Evolutionary conservation across 1,140 invertebrate genomes (phyloP).

Genomic region (Procambarus clarkii): DNA sequence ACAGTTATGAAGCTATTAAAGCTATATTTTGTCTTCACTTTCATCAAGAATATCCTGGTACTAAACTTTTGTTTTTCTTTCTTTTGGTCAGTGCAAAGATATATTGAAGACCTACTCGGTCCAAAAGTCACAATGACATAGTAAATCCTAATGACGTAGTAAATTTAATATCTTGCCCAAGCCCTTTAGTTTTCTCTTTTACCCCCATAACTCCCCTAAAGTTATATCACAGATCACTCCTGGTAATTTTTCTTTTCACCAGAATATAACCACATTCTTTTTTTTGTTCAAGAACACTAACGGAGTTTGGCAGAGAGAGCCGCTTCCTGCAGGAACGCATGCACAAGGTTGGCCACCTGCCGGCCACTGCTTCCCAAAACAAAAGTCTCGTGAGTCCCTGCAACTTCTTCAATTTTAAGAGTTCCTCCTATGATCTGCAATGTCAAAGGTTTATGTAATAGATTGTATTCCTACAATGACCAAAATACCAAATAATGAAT

Average conservation of each 20-base stretch:
- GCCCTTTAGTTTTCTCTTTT: neutral
- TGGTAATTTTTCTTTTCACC: neutral
- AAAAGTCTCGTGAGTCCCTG: constrained; percentile 29
- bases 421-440: constrained; percentile 17
- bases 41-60: neutral
- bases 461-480: too few species aligned
- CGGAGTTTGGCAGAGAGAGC: neutral
- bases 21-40: neutral
- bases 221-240: constrained; percentile 8
- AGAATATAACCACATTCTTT: neutral
- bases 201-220: neutral
- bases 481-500: too few species aligned
- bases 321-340: constrained; percentile 19
- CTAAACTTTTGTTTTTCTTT: neutral
- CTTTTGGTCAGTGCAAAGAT: neutral
- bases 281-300: neutral
- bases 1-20: neutral
- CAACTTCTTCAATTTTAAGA: constrained; percentile 28
- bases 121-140: neutral
- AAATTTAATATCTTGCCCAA: neutral
- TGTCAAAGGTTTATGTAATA: too few species aligned
- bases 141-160: neutral
- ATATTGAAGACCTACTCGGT: neutral
- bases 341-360: constrained; percentile 30
- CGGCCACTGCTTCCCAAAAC: constrained; percentile 29